Evolutionary conservation across 1,140 invertebrate species (phyloP).

Genomic region (Spodoptera litura): DNA sequence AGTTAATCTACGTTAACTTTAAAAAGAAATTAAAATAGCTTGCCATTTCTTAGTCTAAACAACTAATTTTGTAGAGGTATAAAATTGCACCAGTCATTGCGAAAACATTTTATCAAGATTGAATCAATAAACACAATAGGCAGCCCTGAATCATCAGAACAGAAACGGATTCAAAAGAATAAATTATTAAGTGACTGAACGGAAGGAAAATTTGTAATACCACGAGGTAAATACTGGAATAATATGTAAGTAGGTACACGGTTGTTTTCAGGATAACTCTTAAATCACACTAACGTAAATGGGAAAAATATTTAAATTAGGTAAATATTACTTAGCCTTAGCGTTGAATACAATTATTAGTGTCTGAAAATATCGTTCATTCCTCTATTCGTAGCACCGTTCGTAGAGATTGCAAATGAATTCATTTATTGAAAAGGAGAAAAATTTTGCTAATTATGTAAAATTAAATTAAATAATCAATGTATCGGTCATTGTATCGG

Average conservation of each 20-base stretch:
- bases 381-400: too few species aligned
- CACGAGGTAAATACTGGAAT: neutral
- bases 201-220: neutral
- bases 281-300: too few species aligned
- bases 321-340: too few species aligned
- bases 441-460: neutral
- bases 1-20: neutral
- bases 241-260: too few species aligned
- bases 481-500: conserved; percentile 41
- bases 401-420: too few species aligned
- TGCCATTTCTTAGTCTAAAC: neutral
- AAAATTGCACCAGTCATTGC: neutral
- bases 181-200: conserved; percentile 16
- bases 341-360: too few species aligned
- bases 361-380: too few species aligned
- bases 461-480: neutral
- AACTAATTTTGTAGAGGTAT: neutral
- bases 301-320: too few species aligned
- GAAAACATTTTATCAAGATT: conserved; percentile 35
- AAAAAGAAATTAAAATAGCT: conserved; percentile 7
- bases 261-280: too few species aligned
- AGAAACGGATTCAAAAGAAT: conserved; percentile 28
- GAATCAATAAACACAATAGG: conserved; percentile 35
- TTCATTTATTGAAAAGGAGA: neutral
- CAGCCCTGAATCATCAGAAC: conserved; percentile 23